phyloP scores from a whole-genome alignment of 2,888 invertebrate genomes.

The Scaptomyza flava region DNA sequence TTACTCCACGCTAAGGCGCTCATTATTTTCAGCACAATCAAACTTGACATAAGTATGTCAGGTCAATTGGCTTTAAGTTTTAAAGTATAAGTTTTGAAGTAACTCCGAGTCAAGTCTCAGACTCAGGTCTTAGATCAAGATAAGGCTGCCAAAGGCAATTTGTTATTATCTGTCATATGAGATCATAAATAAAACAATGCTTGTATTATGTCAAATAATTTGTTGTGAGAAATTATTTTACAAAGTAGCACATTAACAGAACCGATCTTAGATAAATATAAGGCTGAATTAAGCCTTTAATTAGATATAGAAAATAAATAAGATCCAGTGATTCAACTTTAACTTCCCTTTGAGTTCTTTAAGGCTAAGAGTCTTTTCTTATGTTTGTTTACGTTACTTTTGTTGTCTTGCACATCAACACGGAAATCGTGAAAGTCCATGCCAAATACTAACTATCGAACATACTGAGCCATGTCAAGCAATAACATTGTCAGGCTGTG shows the following conservation, averaged over 20 bases:
- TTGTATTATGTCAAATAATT: neutral
- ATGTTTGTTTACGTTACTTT: neutral
- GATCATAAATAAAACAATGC: neutral
- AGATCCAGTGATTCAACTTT: neutral
- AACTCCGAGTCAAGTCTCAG: conserved; percentile 19
- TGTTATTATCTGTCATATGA: neutral
- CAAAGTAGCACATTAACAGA: neutral
- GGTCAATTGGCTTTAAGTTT: conserved; percentile 33
- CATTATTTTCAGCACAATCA: neutral
- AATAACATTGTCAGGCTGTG: conserved; percentile 7
- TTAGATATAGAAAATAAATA: neutral
- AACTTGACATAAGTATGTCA: conserved; percentile 35
- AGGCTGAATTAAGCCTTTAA: neutral
- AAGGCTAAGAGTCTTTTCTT: neutral
- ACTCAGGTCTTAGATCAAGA: conserved; percentile 26
- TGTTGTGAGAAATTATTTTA: neutral
- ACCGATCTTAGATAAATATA: neutral
- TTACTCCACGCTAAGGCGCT: neutral
- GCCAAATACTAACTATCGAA: conserved; percentile 32
- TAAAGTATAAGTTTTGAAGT: conserved; percentile 2
- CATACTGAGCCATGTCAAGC: conserved; percentile 27
- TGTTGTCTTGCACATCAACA: conserved; percentile 7
- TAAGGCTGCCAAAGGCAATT: neutral
- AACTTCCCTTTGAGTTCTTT: neutral
- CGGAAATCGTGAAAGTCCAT: conserved; percentile 68